These are phyloP conservation scores for Tragopan temminckii DNA, from an alignment of 2,797 vertebrate genomes.

Conservation along the genomic window DNA sequence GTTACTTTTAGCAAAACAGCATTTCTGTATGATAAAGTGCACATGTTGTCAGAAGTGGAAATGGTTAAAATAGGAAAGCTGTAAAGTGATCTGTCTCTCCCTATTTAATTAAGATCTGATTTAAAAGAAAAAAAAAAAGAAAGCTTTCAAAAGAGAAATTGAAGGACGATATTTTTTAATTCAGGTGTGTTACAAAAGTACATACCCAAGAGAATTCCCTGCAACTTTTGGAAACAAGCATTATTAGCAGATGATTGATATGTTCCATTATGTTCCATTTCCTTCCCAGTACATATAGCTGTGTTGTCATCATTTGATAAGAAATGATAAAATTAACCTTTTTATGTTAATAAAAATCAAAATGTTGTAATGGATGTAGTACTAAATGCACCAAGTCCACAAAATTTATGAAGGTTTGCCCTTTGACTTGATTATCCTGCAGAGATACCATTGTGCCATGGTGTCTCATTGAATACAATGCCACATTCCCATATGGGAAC, in stretches of 20 bases:
- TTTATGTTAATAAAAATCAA: not conserved
- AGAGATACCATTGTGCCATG: not conserved
- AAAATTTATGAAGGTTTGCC: not conserved
- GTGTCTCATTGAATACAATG: not conserved
- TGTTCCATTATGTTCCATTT: not conserved
- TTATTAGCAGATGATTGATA: not conserved
- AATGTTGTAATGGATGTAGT: not conserved
- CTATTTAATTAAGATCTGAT: not conserved
- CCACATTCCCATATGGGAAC: not conserved
- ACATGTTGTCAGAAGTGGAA: not conserved
- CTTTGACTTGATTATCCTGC: not conserved
- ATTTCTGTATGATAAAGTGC: not conserved
- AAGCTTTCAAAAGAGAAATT: not conserved
- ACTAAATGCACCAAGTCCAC: not conserved
- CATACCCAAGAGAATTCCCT: not conserved
- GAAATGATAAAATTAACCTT: not conserved
- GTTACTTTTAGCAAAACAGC: not conserved
- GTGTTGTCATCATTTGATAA: not conserved
- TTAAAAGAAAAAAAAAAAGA: not conserved
- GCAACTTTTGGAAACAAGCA: not conserved
- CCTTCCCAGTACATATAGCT: not conserved
- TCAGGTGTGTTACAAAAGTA: not conserved
- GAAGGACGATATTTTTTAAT: not conserved
- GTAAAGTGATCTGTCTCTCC: not conserved
- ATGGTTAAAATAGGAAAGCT: not conserved